Base-by-base conservation (phyloP, 2,888 invertebrate genomes). In the Athripsodes cinereus region DNA sequence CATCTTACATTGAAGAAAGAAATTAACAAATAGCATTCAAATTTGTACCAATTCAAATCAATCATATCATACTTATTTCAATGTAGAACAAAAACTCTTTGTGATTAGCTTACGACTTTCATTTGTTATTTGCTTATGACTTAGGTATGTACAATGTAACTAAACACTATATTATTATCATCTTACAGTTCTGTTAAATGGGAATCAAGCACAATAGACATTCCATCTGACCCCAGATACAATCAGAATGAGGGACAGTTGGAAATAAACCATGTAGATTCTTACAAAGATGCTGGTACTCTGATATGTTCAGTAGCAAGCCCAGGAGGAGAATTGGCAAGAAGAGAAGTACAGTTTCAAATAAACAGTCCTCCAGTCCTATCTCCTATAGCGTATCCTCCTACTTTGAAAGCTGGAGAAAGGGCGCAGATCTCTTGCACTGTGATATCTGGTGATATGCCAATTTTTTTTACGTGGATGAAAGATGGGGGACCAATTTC, bases 401-500 rank as follows among this genome's bases (percentile, higher is more conserved):
- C 86, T 54, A 89, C 87, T 66, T 76, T 92, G 31, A 86, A 88
- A 71, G 85, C 79, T 16, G 87, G 89, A 57, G 87, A 92, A 72
- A 79, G 92, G 66, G 85, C 90, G 53, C 87, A 92, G 69, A 81
- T 92, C 47, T 88, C 92, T 1, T 93, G 93, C 70, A 90, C 89
- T 52, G 88, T 92, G 52, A 90, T 87, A 46, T 83, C 84, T 44
- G 86, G 86, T 19, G 85, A 85, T 68, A 80, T 84, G 77, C 86
- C 86, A 1, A 81, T 86, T 46, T 80, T 80, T 62, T 85, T 86
- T 67, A 78, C 82, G 11, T 86, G 86, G 86, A 79, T 83, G 56
- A 86, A 86, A 68, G 80, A 81, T 67, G 75, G 83, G 73, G 79
- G 81, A 72, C 82, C 83, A 1, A 81, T 86, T 64, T 82, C 85